Conservation (phyloP, 2,797 vertebrate species). For the Gobio occitaniae region DNA sequence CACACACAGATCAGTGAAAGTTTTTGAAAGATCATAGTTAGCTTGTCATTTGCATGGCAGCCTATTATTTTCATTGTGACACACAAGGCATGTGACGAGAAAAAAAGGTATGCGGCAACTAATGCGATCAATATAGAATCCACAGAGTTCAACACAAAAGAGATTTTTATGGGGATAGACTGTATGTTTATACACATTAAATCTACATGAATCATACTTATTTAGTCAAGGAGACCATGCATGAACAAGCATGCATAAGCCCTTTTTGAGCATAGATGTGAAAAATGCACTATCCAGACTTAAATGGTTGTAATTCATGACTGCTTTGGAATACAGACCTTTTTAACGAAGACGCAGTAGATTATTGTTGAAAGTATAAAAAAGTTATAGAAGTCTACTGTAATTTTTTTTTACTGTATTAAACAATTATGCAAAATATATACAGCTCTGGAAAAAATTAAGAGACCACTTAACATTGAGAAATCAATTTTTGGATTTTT, state of each 20-base stretch:
- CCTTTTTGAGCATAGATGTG: no score
- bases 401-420: neutral
- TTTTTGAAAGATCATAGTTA: conserved; percentile 31
- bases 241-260: neutral
- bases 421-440: neutral
- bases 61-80: conserved; percentile 30
- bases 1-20: conserved; percentile 17
- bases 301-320: no score
- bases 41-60: conserved; percentile 18
- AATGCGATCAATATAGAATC: conserved; percentile 16
- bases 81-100: conserved; percentile 4
- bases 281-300: no score
- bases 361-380: neutral
- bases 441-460: neutral
- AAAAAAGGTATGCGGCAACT: conserved; percentile 22
- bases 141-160: conserved; percentile 11
- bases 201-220: neutral
- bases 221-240: neutral
- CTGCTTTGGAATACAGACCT: neutral
- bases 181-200: neutral
- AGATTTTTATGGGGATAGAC: neutral
- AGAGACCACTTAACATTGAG: no score
- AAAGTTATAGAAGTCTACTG: neutral
- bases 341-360: neutral
- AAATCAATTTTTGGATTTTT: no score